phyloP scores from a whole-genome alignment of 2,797 vertebrate genomes.

The Pithecia hirsuta region DNA sequence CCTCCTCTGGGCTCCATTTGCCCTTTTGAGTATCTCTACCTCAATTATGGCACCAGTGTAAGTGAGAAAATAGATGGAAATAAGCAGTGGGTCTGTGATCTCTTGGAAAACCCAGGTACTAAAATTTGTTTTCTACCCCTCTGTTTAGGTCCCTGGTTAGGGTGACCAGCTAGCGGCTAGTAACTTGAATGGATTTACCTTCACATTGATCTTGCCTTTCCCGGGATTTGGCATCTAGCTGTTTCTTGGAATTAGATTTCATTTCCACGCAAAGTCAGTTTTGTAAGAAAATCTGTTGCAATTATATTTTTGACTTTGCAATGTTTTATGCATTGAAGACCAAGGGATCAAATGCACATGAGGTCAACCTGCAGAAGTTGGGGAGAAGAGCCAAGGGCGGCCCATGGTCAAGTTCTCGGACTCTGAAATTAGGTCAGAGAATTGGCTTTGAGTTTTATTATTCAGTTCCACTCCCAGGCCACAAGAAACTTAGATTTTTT shows the following conservation, averaged over 20 bases:
- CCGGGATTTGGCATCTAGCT: conserved; percentile 9
- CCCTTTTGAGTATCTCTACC: not conserved
- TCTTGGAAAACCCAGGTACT: not conserved
- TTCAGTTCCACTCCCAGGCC: conserved; percentile 39
- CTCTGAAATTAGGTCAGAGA: conserved; percentile 82
- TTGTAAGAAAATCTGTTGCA: conserved; percentile 60
- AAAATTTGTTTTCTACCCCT: not conserved
- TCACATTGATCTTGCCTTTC: conserved; percentile 69
- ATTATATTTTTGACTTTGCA: conserved; percentile 68
- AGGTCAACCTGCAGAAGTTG: conserved; percentile 50
- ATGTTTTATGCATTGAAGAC: conserved; percentile 55
- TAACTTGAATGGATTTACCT: conserved; percentile 77
- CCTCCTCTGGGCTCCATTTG: not conserved
- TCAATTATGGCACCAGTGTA: not conserved
- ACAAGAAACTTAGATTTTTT: conserved; percentile 36
- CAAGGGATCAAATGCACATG: conserved; percentile 68
- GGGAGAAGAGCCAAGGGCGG: conserved; percentile 55
- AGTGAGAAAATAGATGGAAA: not conserved
- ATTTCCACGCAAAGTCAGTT: conserved; percentile 60
- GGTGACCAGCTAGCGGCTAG: not conserved
- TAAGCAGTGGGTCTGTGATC: not conserved
- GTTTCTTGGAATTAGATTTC: conserved; percentile 73
- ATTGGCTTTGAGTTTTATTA: conserved; percentile 82
- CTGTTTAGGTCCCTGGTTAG: not conserved
- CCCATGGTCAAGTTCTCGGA: conserved; percentile 75